Percentiles rank a stretch among this genome's conserved stretches.
These are phyloP conservation scores for Rhabdornis inornatus DNA, from an alignment of 2,113 vertebrate species.

Conservation along the genomic window DNA sequence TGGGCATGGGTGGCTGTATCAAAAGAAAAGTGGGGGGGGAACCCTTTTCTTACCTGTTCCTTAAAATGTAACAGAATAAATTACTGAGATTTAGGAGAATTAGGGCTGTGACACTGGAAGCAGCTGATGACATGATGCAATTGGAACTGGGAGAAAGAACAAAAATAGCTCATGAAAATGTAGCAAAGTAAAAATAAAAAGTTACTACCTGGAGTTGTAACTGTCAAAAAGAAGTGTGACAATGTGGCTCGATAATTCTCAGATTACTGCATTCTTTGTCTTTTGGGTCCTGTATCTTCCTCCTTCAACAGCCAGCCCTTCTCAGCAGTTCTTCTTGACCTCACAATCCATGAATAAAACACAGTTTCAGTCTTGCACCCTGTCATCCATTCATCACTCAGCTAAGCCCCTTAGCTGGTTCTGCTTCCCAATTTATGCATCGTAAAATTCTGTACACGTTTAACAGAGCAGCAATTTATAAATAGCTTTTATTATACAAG, in stretches of 20 bases:
- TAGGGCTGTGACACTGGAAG: background rate
- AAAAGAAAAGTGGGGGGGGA: background rate
- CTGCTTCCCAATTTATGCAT: conserved; percentile 1
- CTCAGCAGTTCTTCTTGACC: conserved; percentile 4
- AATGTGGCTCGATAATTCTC: background rate
- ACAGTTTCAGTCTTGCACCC: conserved; percentile 29
- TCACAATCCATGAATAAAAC: conserved; percentile 36
- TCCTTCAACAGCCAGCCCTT: conserved; percentile 1
- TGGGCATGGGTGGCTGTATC: background rate
- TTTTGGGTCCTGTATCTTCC: background rate
- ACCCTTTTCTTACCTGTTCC: background rate
- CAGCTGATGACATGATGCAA: background rate
- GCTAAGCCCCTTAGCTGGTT: background rate
- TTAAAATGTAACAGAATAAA: background rate
- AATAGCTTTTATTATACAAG: conserved; percentile 48
- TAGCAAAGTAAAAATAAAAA: background rate
- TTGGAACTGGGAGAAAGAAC: background rate
- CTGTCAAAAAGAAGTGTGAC: background rate
- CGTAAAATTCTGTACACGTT: conserved; percentile 28
- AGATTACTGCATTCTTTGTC: background rate
- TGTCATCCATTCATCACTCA: conserved; percentile 35
- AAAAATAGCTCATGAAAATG: background rate
- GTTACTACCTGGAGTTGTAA: background rate
- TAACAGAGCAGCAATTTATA: conserved; percentile 47
- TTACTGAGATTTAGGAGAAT: background rate